Base-by-base conservation (phyloP, 1,140 invertebrate genomes). In the Heliconius eleuchia region DNA sequence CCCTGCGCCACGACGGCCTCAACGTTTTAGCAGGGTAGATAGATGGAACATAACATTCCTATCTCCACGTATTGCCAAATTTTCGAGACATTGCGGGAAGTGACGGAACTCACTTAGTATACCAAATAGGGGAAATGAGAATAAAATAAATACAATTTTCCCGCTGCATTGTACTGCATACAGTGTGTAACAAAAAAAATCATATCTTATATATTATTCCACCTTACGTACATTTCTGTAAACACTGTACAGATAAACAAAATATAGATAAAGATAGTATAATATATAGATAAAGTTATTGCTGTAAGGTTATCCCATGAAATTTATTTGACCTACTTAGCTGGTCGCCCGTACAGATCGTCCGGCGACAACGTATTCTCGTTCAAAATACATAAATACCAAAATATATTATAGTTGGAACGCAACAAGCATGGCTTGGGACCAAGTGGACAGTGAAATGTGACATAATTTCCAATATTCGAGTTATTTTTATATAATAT, bases 301-400 rank as follows among this genome's bases (percentile, higher is more conserved):
- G 11, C 11, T 66, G 27, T 66, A 66, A 23, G 27, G 60, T 66
- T 30, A 30, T 66, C 60, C 71, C 73, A 39, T 55, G 73, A 80
- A 82, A 83, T 81, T 71, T 52, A 52, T 77, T 76, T 83, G 79
- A 84, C 83, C 83, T 77, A 84, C 80, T 82, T 85, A 82, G 8
- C 78, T 78, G 42, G 57, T 75, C 73, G 78, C 52, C 80, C 80
- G 80, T 78, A 55, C 73, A 77, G 60, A 30, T n/a, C 60, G 60
- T 66, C 60, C 73, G 73, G 73, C 70, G 66, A 76, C 71, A 77
- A 70, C 73, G 74, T 74, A 73, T 66, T 80, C 81, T 76, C 71
- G 75, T 77, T 60, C 75, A 76, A 78, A 57, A 77, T 81, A 75
- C 70, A 82, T 77, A 82, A 79, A 82, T 82, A 66, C 23, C 60